Conservation (phyloP, 2,888 invertebrate species). For the Heteromyza rotundicornis region DNA sequence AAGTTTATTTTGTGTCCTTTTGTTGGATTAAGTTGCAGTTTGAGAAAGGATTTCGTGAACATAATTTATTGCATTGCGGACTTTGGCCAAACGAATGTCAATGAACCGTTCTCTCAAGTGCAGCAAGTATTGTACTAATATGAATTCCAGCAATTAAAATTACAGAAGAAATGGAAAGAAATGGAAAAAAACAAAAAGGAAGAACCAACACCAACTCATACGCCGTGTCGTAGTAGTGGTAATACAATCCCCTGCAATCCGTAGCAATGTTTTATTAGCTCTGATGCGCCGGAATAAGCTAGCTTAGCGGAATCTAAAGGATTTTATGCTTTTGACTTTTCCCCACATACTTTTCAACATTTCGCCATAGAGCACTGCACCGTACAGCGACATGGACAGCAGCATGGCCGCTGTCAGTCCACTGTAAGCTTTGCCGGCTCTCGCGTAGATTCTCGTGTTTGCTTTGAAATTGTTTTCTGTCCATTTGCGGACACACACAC, state of each 20-base stretch:
- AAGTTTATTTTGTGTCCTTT: background rate
- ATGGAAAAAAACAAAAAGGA: too few relatives aligned
- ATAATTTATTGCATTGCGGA: background rate
- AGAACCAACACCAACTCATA: too few relatives aligned
- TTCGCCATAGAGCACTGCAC: background rate
- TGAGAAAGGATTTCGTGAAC: background rate
- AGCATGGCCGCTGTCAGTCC: background rate
- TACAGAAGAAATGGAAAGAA: too few relatives aligned
- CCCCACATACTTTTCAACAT: constrained; percentile 14
- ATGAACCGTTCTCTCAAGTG: too few relatives aligned
- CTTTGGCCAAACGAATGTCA: too few relatives aligned
- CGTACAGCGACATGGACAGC: too few relatives aligned
- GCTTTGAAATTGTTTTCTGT: constrained; percentile 1
- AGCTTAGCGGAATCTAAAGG: constrained; percentile 57
- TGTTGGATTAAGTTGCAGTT: constrained; percentile 1
- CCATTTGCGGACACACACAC: background rate
- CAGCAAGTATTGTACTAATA: too few relatives aligned
- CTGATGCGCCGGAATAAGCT: constrained; percentile 51
- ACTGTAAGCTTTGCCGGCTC: background rate
- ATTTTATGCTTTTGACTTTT: constrained; percentile 55
- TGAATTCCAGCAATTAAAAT: too few relatives aligned
- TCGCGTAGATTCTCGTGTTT: background rate
- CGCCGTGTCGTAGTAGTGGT: background rate
- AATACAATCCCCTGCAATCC: constrained; percentile 37
- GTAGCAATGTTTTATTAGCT: constrained; percentile 57